Conservation (phyloP, 2,888 invertebrate genomes). For the Hypomecis punctinalis region DNA sequence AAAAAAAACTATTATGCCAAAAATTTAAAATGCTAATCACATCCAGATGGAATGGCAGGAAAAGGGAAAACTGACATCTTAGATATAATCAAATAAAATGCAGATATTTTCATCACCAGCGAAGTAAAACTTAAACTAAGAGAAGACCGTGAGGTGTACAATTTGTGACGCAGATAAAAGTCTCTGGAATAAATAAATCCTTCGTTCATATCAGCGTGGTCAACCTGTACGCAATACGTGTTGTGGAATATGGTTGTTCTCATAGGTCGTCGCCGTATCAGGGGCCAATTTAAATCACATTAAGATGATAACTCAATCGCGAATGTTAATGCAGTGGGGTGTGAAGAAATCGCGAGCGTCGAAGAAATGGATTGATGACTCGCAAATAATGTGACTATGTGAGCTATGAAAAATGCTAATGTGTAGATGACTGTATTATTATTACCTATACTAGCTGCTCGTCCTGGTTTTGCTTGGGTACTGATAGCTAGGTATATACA, state of each 20-base stretch:
- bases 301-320: conserved; percentile 80
- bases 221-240: conserved; percentile 37
- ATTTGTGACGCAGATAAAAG: background rate
- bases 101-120: too few species aligned
- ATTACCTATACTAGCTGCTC: background rate
- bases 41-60: too few species aligned
- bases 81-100: too few species aligned
- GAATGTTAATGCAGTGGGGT: conserved; percentile 46
- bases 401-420: background rate
- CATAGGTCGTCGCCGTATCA: conserved; percentile 66
- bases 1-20: too few species aligned
- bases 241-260: conserved; percentile 46
- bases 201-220: conserved; percentile 13
- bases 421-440: background rate
- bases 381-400: conserved; percentile 10
- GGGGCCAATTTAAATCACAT: conserved; percentile 81
- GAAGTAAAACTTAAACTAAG: too few species aligned
- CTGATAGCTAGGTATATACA: too few species aligned
- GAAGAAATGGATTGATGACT: conserved; percentile 38
- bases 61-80: too few species aligned
- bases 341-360: conserved; percentile 36
- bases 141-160: too few species aligned
- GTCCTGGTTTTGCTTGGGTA: background rate
- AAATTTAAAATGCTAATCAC: too few species aligned
- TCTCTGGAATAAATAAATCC: too few species aligned